A percentile compares a stretch with the other conserved stretches of the same genome.
Conservation (phyloP, 2,797 vertebrate species). For the Sebastes oblongus region DNA sequence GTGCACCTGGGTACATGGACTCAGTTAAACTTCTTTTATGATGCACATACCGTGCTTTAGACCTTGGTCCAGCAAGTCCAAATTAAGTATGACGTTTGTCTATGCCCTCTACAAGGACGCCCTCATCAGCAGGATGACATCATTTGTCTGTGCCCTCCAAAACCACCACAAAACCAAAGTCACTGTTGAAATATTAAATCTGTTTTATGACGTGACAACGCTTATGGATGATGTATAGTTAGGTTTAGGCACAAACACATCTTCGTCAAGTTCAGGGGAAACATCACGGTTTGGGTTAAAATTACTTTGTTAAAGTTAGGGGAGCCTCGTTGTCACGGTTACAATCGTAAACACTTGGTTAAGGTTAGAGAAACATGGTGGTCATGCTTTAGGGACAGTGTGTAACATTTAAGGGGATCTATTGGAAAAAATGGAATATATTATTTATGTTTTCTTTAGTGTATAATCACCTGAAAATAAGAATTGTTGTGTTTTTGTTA, state of each 20-base stretch:
- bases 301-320: neutral
- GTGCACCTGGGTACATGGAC: neutral
- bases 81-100: neutral
- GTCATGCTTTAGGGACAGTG: no score
- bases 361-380: no score
- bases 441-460: no score
- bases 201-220: accelerated
- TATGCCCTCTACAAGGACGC: neutral
- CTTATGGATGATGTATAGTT: neutral
- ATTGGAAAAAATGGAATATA: no score
- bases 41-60: neutral
- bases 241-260: neutral
- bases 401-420: no score
- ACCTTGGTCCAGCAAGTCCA: neutral
- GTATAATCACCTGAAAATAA: no score
- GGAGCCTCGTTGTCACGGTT: neutral
- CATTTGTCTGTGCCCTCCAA: neutral
- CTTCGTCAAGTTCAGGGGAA: no score
- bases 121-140: neutral
- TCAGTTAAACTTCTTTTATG: accelerated
- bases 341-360: no score
- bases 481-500: no score
- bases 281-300: neutral
- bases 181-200: neutral
- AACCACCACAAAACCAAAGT: neutral